These are phyloP conservation scores for Elysia crispata DNA, from an alignment of 2,888 invertebrate genomes.

Conservation along the genomic window DNA sequence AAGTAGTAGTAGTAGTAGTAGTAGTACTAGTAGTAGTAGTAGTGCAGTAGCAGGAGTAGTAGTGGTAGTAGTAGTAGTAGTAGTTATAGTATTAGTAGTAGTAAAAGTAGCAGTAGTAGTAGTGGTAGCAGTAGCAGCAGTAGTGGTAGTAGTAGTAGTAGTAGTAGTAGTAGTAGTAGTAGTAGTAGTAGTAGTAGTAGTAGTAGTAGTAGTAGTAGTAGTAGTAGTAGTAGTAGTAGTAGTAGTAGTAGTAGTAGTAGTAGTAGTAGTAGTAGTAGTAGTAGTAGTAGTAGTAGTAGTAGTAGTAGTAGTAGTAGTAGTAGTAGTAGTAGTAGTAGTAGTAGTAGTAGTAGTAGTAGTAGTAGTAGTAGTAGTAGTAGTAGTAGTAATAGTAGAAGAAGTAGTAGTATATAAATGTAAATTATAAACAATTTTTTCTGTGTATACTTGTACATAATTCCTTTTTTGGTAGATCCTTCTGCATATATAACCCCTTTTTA, in stretches of 20 bases:
- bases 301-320: neutral
- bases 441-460: too few species aligned
- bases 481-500: too few species aligned
- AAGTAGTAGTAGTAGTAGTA: constrained; percentile 2
- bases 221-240: constrained; percentile 21
- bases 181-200: constrained; percentile 14
- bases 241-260: neutral
- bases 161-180: constrained; percentile 5
- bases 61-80: constrained; percentile 14
- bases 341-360: constrained; percentile 16
- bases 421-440: too few species aligned
- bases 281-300: too few species aligned
- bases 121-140: constrained; percentile 24
- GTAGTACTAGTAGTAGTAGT: neutral
- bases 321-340: neutral
- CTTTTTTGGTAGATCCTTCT: too few species aligned
- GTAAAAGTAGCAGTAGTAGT: constrained; percentile 23
- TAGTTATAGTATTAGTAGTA: constrained; percentile 23
- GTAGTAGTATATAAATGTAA: too few species aligned
- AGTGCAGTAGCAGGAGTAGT: neutral
- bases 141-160: constrained; percentile 16
- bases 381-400: neutral
- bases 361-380: constrained; percentile 5
- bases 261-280: too few species aligned
- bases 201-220: constrained; percentile 17